These are phyloP conservation scores for Rhabdornis inornatus DNA, from an alignment of 2,113 vertebrate genomes.

Conservation along the genomic window DNA sequence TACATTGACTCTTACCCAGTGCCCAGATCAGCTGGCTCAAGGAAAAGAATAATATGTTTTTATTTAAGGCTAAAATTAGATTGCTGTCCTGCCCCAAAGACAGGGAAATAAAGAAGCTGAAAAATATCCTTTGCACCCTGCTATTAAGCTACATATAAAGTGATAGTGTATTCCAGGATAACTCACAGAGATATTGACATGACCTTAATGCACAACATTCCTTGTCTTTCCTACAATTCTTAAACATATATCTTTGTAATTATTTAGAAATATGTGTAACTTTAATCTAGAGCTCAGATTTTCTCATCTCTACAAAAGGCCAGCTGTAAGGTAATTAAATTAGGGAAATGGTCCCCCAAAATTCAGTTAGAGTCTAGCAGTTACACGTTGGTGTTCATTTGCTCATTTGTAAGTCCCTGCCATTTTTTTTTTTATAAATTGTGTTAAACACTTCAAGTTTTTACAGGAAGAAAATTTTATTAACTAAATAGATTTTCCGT, in stretches of 20 bases:
- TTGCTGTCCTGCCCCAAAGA: not conserved
- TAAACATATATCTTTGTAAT: not conserved
- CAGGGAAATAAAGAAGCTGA: not conserved
- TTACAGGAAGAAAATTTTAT: not conserved
- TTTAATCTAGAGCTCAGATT: not conserved
- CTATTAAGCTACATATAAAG: not conserved
- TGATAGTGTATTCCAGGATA: not conserved
- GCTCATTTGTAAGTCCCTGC: not conserved
- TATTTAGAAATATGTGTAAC: not conserved
- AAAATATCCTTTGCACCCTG: not conserved
- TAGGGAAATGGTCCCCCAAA: not conserved
- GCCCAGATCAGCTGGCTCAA: not conserved
- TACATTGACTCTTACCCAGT: not conserved
- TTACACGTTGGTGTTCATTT: not conserved
- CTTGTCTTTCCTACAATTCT: not conserved
- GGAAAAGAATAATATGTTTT: not conserved
- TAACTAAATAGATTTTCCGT: not conserved
- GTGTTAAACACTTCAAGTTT: not conserved
- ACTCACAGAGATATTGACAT: not conserved
- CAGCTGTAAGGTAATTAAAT: not conserved
- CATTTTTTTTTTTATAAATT: not conserved
- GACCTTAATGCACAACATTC: not conserved
- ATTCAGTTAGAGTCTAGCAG: not conserved
- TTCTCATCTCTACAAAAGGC: not conserved
- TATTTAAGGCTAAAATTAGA: not conserved